Evolutionary conservation across 2,113 vertebrate species (phyloP).

Genomic region (Mandrillus leucophaeus): DNA sequence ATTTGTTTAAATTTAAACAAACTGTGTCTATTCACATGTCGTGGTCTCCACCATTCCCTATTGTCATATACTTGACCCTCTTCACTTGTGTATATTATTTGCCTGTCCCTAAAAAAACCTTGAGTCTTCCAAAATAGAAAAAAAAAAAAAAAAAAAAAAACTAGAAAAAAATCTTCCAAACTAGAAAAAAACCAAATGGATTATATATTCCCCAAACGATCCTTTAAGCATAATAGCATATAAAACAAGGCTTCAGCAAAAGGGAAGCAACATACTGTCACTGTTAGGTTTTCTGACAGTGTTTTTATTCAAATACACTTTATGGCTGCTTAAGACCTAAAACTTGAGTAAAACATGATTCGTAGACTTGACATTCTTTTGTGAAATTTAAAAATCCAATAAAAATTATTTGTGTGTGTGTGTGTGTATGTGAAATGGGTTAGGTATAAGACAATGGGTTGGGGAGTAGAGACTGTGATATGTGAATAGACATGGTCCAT

Average conservation of each 20-base stretch:
- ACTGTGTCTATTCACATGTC: background rate
- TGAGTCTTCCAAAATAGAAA: background rate
- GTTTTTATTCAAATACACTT: background rate
- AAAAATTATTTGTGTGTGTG: background rate
- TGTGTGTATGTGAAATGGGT: too few species aligned
- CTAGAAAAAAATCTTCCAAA: background rate
- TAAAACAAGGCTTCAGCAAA: background rate
- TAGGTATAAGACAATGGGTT: too few species aligned
- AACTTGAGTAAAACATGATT: background rate
- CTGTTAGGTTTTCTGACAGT: background rate
- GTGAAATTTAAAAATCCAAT: background rate
- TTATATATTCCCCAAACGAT: background rate
- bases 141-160: background rate
- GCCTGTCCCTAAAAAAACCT: background rate
- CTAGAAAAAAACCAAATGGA: background rate
- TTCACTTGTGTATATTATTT: background rate
- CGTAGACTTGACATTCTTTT: background rate
- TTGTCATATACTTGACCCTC: background rate
- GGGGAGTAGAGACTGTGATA: too few species aligned
- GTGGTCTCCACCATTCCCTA: background rate
- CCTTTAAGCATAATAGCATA: background rate
- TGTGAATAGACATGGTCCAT: too few species aligned
- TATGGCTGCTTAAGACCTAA: background rate
- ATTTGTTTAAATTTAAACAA: background rate
- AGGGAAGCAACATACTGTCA: background rate